Base-by-base conservation (phyloP, 1,140 invertebrate species). In the Palaemon carinicauda region DNA sequence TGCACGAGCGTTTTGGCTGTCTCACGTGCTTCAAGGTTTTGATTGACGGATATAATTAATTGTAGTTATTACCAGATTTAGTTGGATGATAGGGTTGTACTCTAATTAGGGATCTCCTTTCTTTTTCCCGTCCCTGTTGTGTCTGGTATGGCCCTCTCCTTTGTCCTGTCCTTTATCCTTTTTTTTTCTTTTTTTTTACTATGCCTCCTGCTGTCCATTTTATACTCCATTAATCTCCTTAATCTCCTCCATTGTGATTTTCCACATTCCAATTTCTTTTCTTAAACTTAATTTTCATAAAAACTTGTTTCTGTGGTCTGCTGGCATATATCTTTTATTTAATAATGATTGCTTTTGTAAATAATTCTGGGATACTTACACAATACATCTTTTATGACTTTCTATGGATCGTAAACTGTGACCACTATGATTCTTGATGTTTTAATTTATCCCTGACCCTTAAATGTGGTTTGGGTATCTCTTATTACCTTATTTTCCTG, bases 61-160 rank as follows among this genome's bases (percentile, higher is more conserved):
- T 12, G 12, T 41, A 41, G 41, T 3, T 41, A 12, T 41, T 41
- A 41, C 41, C 41, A 41, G 41, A 41, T 41, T 41, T 41, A 41
- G 41, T 41, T 12, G 12, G 41, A 41, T 41, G 41, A 31, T 19
- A 71, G 60, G 33, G 51, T 50, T 21, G 41, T 31, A n/a, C 24
- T 65, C 74, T 87, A 87, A 87, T 81, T 82, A 69, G 79, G 84
- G 80, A 54, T 89, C 82, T 89, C 83, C 78, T 82, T 87, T 82
- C 75, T 84, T 85, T 87, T 69, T 52, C 80, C 71, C 79, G 53
- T 86, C 51, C 77, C 75, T 75, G 56, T 74, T 85, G 27, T 82
- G 69, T 77, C 87, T 56, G 60, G 56, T 75, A 80, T 69, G 69
- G 31, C 73, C 60, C 79, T 81, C 69, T 51, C 17, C 24, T 65